phyloP scores from a whole-genome alignment of 1,140 invertebrate genomes.

The Centruroides sculpturatus region DNA sequence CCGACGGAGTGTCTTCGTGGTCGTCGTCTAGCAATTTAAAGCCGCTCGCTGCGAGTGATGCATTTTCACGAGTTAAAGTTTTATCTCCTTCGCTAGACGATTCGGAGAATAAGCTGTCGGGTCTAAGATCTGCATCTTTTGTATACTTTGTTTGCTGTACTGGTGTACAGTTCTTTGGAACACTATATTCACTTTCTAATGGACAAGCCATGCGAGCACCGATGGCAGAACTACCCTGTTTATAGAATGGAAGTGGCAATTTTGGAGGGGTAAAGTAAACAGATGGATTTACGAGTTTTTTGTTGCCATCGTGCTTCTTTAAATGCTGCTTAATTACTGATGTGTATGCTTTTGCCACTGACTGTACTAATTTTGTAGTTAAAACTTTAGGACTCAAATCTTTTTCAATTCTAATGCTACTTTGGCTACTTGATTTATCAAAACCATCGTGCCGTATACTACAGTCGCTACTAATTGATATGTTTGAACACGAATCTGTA shows the following conservation, averaged over 20 bases:
- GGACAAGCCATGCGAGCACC: constrained; percentile 59
- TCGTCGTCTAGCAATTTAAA: constrained; percentile 17
- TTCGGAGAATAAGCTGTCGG: constrained; percentile 41
- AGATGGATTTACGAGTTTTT: constrained; percentile 12
- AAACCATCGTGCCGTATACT: not conserved
- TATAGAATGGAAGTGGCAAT: constrained; percentile 34
- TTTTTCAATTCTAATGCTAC: constrained; percentile 11
- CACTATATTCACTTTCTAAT: constrained; percentile 54
- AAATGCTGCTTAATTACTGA: constrained; percentile 28
- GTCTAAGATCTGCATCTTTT: constrained; percentile 22
- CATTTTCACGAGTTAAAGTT: constrained; percentile 7
- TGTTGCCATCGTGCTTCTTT: constrained; percentile 14
- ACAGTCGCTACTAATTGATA: too few relatives aligned
- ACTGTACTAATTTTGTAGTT: constrained; percentile 19
- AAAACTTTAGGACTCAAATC: constrained; percentile 12
- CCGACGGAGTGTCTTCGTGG: constrained; percentile 20
- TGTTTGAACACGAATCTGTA: not conserved
- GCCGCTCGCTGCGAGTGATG: constrained; percentile 4
- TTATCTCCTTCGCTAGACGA: constrained; percentile 28
- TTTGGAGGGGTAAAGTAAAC: not conserved
- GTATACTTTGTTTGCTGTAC: constrained; percentile 26
- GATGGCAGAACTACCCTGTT: constrained; percentile 61
- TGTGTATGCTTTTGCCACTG: constrained; percentile 27
- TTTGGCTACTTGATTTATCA: constrained; percentile 6
- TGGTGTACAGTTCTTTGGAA: constrained; percentile 47